Evolutionary conservation across 2,113 vertebrate species (phyloP).

Genomic region (Podarcis muralis): DNA sequence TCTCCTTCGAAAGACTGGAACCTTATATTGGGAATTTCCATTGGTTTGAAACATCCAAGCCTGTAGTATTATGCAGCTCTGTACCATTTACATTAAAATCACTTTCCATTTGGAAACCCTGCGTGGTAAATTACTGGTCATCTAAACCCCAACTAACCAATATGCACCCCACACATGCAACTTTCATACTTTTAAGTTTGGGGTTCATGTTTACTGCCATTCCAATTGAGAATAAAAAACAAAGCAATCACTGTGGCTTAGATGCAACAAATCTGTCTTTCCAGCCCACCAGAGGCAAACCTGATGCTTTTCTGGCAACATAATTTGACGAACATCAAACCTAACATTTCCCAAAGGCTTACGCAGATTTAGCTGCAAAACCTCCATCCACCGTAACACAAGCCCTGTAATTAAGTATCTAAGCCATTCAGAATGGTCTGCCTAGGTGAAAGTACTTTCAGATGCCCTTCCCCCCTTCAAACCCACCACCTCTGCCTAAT

Average conservation of each 20-base stretch:
- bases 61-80: neutral
- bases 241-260: neutral
- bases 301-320: fast-evolving
- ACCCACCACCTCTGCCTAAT: neutral
- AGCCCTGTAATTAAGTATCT: neutral
- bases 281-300: constrained; percentile 25
- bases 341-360: constrained; percentile 18
- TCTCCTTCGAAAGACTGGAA: neutral
- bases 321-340: constrained; percentile 13
- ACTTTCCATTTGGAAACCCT: neutral
- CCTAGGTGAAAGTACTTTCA: constrained; percentile 4
- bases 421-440: neutral
- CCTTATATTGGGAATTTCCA: too few relatives aligned
- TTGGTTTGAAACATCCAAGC: neutral
- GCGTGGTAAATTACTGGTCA: neutral
- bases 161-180: neutral
- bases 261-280: fast-evolving
- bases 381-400: constrained; percentile 2
- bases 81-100: neutral
- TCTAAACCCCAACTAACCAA: neutral
- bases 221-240: constrained; percentile 22
- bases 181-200: neutral
- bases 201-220: fast-evolving
- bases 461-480: neutral
- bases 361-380: neutral